Evolutionary conservation across 2,888 invertebrate genomes (phyloP).

Genomic region (Apodemia hepburni): DNA sequence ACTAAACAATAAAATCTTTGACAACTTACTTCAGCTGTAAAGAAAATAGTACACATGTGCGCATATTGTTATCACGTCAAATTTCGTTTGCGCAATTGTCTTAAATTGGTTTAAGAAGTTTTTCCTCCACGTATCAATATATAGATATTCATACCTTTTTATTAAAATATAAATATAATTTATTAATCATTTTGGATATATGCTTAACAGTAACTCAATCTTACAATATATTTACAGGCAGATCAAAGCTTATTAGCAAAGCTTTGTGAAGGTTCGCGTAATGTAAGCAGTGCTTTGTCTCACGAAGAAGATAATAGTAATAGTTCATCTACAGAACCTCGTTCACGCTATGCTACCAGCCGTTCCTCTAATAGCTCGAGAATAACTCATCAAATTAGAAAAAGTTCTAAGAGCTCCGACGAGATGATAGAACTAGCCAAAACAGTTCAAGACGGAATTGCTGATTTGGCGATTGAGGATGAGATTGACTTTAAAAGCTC

Average conservation of each 20-base stretch:
- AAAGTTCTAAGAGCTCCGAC: conserved; percentile 58
- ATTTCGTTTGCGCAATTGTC: no score
- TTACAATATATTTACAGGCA: conserved; percentile 37
- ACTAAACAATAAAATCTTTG: no score
- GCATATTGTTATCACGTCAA: no score
- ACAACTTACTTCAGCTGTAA: no score
- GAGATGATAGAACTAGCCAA: conserved; percentile 73
- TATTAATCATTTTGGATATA: background rate
- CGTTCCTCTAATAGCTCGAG: conserved; percentile 52
- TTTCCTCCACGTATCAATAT: no score
- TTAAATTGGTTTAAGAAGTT: no score
- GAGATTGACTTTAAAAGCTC: conserved; percentile 44
- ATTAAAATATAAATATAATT: no score
- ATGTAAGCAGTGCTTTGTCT: conserved; percentile 58
- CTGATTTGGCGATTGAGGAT: conserved; percentile 64
- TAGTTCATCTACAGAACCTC: conserved; percentile 57
- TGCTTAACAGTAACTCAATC: background rate
- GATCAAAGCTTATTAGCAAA: conserved; percentile 58
- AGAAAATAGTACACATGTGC: no score
- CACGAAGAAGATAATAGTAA: conserved; percentile 67
- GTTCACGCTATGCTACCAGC: conserved; percentile 53
- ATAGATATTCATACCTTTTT: no score
- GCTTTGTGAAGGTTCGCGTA: conserved; percentile 61
- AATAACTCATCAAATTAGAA: conserved; percentile 52
- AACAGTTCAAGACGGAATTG: conserved; percentile 78